Evolutionary conservation across 2,797 vertebrate species (phyloP).

Genomic region (Arctocebus calabarensis): DNA sequence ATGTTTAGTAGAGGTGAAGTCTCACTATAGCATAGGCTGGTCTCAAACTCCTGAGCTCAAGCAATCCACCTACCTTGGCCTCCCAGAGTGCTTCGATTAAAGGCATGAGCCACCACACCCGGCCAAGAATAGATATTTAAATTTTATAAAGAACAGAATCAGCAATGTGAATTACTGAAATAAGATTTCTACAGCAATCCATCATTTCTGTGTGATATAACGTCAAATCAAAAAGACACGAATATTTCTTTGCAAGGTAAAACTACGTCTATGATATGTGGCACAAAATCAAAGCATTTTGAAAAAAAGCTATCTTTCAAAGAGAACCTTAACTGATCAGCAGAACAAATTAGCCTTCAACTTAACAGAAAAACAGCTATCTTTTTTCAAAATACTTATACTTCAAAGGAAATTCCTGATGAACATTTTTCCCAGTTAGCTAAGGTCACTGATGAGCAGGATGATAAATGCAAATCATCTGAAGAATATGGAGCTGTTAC

Average conservation of each 20-base stretch:
- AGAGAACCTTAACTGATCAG: too few relatives aligned
- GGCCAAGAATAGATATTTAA: background rate
- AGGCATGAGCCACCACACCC: background rate
- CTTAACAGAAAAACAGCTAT: background rate
- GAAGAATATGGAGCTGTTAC: background rate
- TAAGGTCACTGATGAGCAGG: background rate
- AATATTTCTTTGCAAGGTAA: background rate
- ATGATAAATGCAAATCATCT: background rate
- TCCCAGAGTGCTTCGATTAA: background rate
- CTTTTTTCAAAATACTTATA: background rate
- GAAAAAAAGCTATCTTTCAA: background rate
- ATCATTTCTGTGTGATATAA: background rate
- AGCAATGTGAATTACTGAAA: background rate
- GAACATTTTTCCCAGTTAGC: background rate
- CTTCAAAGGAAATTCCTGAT: background rate
- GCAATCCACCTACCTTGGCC: background rate
- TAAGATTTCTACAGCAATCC: background rate
- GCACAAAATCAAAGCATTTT: background rate
- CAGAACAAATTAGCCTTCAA: too few relatives aligned
- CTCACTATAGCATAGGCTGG: background rate
- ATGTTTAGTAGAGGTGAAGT: background rate
- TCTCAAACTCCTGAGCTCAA: background rate
- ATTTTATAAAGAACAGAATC: background rate
- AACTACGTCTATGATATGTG: background rate
- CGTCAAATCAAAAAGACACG: background rate